Evolutionary conservation across 2,113 vertebrate genomes (phyloP), one percentile per base, ranked within the genome.

Genomic region (Eonycteris spelaea): DNA sequence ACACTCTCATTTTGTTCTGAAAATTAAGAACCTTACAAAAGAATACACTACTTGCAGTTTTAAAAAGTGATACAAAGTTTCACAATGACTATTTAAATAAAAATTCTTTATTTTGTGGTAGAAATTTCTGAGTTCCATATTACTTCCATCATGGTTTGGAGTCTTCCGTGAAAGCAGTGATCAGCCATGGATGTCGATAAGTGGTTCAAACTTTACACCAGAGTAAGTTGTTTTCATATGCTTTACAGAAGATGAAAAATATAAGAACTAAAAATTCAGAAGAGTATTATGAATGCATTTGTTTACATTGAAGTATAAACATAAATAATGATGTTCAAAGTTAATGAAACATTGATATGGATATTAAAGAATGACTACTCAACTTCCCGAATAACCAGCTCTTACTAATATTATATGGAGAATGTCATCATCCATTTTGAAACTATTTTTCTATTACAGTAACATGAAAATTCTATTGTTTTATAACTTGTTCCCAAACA

Each of bases 171-270:
- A 35, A 0, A 79, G 30, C 16, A 53, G 1, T 4, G 0, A 2
- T 85, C 55, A 88, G 1, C 21, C 21, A 0, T 93, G 91, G 91
- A 7, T 18, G 3, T 11, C 3, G 45, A 43, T 21, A 57, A 57
- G 89, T 2, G 35, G 43, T 10, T 75, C 91, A 70, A 19, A 7
- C 75, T 80, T 4, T 59, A 80, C 48, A 40, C 2, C 7, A 38
- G 11, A 3, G 96, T 96, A 90, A 95, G 90, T 77, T n/a, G 16
- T 77, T 63, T 80, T 35, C 45, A 19, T n/a, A 30, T 40, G 24
- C 1, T n/a, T 1, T n/a, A 16, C 16, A 48, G 12, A 48, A 26
- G 24, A 68, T 43, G 16, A 33, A 77, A 75, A 48, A 22, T 15
- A 57, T 1, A 70, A 57, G 4, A 26, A 43, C 1, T 48, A 48